A percentile compares a stretch with the other conserved stretches of the same genome.
Conservation (phyloP, 1,140 invertebrate species). For the Drosophila serrata region DNA sequence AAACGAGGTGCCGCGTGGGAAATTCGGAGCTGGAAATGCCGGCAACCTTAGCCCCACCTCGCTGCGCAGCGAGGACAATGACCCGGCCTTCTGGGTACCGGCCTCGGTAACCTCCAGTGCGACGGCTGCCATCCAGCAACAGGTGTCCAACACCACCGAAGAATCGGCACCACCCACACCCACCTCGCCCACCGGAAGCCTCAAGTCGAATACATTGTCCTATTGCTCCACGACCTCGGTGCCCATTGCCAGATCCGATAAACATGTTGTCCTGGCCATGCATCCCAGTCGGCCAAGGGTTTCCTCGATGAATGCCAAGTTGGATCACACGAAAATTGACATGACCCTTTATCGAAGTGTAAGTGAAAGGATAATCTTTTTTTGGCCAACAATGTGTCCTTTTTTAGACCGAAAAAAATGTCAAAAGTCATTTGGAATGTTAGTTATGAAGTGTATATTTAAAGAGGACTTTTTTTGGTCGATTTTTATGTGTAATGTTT, state of each 20-base stretch:
- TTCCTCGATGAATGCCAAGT: conserved; percentile 86
- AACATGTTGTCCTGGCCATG: conserved; percentile 86
- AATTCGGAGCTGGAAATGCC: conserved; percentile 48
- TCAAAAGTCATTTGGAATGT: not conserved
- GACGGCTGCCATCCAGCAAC: conserved; percentile 66
- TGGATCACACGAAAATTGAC: conserved; percentile 87
- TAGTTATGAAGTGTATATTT: not conserved
- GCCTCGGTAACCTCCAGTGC: conserved; percentile 58
- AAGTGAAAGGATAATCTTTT: conserved; percentile 23
- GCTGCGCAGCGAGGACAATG: conserved; percentile 76
- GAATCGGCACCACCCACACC: conserved; percentile 86
- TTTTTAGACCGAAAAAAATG: not conserved
- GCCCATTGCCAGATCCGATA: conserved; percentile 86
- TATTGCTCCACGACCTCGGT: conserved; percentile 77
- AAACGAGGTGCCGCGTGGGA: conserved; percentile 75
- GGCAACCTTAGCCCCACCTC: conserved; percentile 84
- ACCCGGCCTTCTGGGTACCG: conserved; percentile 86
- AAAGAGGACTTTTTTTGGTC: rapidly evolving
- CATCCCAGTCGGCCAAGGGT: conserved; percentile 84
- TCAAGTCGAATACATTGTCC: conserved; percentile 81
- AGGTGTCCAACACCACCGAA: conserved; percentile 75
- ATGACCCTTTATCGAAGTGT: conserved; percentile 86
- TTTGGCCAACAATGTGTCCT: not conserved
- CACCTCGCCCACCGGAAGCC: conserved; percentile 84
- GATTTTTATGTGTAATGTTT: not conserved